A percentile compares a stretch with the other conserved stretches of the same genome.
These are phyloP conservation scores for Notoglanidium macrostoma DNA, from an alignment of 2,797 vertebrate genomes.

Conservation along the genomic window DNA sequence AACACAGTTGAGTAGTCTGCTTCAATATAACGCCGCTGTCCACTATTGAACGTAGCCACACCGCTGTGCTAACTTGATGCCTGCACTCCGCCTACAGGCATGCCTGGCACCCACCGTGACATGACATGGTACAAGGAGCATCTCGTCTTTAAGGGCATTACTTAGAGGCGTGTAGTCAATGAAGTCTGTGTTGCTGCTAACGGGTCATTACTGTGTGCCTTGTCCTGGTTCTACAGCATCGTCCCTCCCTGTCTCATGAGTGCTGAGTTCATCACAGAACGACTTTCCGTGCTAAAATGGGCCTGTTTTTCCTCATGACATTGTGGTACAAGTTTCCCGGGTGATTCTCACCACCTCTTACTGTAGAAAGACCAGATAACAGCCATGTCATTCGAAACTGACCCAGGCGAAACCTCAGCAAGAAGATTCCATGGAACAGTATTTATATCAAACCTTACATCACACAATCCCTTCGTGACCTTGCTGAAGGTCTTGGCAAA, in stretches of 20 bases:
- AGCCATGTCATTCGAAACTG: background rate
- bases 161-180: background rate
- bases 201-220: background rate
- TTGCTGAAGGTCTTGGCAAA: background rate
- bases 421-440: background rate
- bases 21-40: background rate
- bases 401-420: no score
- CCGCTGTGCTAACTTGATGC: background rate
- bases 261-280: background rate
- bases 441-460: background rate
- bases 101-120: background rate
- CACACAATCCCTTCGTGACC: background rate
- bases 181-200: background rate
- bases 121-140: background rate
- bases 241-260: background rate
- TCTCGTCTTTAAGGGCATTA: background rate
- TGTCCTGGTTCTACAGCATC: background rate
- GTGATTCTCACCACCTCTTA: background rate
- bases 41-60: constrained; percentile 2
- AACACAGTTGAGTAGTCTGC: constrained; percentile 11
- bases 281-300: background rate
- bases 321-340: background rate
- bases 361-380: background rate
- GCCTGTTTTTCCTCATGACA: background rate
- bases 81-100: background rate